Percentiles rank a stretch among this genome's conserved stretches.
phyloP scores from a whole-genome alignment of 2,113 vertebrate genomes.

The Cyanoliseus patagonus region DNA sequence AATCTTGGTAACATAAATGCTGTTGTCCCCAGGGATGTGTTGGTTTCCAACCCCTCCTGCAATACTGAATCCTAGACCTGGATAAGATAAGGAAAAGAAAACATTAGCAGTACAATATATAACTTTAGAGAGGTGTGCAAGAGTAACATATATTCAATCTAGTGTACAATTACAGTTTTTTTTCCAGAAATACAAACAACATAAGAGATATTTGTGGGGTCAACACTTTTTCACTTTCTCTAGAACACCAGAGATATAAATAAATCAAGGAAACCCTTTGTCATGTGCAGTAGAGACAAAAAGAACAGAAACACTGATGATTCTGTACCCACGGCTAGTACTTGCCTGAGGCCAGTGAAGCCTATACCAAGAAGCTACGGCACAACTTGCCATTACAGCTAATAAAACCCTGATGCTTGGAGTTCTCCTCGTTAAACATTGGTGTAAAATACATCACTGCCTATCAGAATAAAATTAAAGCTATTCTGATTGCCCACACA shows the following conservation, averaged over 20 bases:
- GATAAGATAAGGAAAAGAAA: background rate
- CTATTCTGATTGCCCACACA: background rate
- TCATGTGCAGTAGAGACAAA: background rate
- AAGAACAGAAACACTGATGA: background rate
- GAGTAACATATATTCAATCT: background rate
- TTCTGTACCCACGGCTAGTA: background rate
- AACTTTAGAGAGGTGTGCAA: background rate
- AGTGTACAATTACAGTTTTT: background rate
- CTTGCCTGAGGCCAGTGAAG: background rate
- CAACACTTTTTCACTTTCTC: background rate
- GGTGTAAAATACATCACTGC: background rate
- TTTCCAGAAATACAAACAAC: background rate
- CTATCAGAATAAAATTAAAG: background rate
- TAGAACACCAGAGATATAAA: background rate
- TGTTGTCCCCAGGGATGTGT: constrained; percentile 98
- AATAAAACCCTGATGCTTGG: background rate
- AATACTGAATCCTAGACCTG: constrained; percentile 97
- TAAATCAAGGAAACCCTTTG: background rate
- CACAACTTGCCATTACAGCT: background rate
- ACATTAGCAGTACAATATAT: background rate
- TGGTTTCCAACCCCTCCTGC: constrained; percentile 97
- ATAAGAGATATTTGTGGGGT: background rate
- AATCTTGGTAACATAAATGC: constrained; percentile 98
- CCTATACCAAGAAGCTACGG: background rate
- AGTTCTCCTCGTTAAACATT: background rate